Base-by-base conservation (phyloP, 2,797 vertebrate genomes). In the Tokudaia muenninki region DNA sequence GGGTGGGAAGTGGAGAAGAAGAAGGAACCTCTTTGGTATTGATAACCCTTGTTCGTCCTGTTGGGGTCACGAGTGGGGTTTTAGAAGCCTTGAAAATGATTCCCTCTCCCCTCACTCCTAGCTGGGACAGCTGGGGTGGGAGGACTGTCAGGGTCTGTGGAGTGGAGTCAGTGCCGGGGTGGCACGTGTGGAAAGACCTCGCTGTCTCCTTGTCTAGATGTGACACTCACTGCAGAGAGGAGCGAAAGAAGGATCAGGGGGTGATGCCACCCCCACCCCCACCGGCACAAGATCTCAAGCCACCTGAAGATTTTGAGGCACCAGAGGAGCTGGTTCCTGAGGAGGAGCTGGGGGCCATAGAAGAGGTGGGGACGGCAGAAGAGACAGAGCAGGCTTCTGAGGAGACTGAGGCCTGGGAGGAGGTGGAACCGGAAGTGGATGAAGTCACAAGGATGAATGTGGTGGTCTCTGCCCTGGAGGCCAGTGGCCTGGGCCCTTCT, bases 31-130 rank as follows among this genome's bases (percentile, higher is more conserved):
- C 2, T 26, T 70, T 11, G 70, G 26, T 31, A 6, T 19, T n/a
- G 63, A 57, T 19, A 55, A 55, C 41, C 22, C 2, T 79, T 14
- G 0, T 72, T 31, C 59, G 11, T 94, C 67, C 59, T 88, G 63
- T 55, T 94, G 99, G 99, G 98, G 98, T 98, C 93, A 98, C 97
- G 2, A 98, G 98, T 98, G 99, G 99, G 0, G 99, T 99, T 92
- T 99, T 99, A 82, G 99, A 99, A 98, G 99, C 99, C 0, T 99
- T 99, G 92, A 99, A 99, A 98, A 99, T 0, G 99, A 98, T 82
- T 99, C 57, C 50, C 41, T 63, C 22, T 63, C 19, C 11, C 29
- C 41, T 61, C 72, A 9, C 19, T 59, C 99, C 97, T 0, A 0
- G 98, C 89, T n/a, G 98, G 26, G 59, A 90, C 52, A 72, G 14